A percentile compares a stretch with the other conserved stretches of the same genome.
phyloP scores from a whole-genome alignment of 2,113 vertebrate species.

The Phalacrocorax aristotelis region DNA sequence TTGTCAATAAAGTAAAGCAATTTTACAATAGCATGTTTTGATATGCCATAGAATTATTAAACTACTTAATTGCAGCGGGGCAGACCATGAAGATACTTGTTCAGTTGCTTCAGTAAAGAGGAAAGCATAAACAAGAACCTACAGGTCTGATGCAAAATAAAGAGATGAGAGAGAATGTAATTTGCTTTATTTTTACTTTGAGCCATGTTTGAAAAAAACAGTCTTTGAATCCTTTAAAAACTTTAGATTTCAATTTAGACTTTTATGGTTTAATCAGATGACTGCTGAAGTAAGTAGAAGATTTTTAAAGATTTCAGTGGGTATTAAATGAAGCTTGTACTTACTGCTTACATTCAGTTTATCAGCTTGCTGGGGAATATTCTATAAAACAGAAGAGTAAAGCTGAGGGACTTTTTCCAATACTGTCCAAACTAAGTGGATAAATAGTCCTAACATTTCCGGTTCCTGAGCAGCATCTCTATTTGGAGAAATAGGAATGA shows the following conservation, averaged over 20 bases:
- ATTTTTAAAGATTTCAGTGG: neutral
- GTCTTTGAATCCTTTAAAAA: neutral
- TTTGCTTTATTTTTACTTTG: neutral
- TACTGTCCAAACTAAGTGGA: neutral
- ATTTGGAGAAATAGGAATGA: neutral
- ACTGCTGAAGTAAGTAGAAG: neutral
- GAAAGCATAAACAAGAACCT: neutral
- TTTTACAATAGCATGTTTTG: neutral
- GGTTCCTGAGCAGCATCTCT: neutral
- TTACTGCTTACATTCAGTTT: neutral
- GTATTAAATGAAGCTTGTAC: neutral
- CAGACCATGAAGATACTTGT: neutral
- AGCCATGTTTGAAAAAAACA: neutral
- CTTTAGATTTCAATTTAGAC: neutral
- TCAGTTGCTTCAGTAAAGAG: neutral
- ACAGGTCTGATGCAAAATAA: neutral
- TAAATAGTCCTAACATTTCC: neutral
- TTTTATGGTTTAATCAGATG: neutral
- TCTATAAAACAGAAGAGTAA: neutral
- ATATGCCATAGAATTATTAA: neutral
- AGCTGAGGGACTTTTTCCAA: neutral
- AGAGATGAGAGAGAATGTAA: neutral
- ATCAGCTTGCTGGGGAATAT: neutral
- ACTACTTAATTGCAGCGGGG: neutral
- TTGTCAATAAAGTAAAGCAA: neutral